A percentile compares a stretch with the other conserved stretches of the same genome.
Conservation (phyloP, 2,888 invertebrate species). For the Nemurella pictetii region DNA sequence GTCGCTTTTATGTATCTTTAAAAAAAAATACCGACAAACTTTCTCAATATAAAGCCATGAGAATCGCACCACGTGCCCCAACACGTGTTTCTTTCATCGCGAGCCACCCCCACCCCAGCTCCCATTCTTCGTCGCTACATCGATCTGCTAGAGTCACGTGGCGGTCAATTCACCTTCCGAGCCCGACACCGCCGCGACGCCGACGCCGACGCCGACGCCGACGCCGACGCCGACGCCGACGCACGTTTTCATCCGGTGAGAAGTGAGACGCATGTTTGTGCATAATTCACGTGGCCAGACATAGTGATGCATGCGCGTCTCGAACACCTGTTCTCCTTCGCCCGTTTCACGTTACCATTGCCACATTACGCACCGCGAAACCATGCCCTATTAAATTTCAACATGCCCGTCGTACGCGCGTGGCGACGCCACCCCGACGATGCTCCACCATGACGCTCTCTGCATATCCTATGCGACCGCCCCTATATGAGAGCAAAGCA, state of each 20-base stretch:
- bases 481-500: not conserved
- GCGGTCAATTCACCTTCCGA: no score
- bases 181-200: no score
- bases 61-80: not conserved
- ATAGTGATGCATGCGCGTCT: not conserved
- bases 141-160: not conserved
- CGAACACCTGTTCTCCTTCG: not conserved
- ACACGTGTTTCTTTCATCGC: not conserved
- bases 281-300: not conserved
- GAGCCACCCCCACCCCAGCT: not conserved
- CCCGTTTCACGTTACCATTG: not conserved
- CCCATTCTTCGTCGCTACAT: not conserved
- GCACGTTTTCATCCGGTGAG: not conserved
- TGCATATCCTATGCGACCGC: not conserved
- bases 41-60: not conserved
- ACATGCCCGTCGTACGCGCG: not conserved
- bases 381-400: not conserved
- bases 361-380: not conserved
- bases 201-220: not conserved
- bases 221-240: not conserved
- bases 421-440: not conserved
- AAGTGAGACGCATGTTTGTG: not conserved
- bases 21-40: not conserved
- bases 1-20: not conserved
- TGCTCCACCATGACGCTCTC: not conserved